Evolutionary conservation across 2,113 vertebrate genomes (phyloP).

Genomic region (Hyaena hyaena): DNA sequence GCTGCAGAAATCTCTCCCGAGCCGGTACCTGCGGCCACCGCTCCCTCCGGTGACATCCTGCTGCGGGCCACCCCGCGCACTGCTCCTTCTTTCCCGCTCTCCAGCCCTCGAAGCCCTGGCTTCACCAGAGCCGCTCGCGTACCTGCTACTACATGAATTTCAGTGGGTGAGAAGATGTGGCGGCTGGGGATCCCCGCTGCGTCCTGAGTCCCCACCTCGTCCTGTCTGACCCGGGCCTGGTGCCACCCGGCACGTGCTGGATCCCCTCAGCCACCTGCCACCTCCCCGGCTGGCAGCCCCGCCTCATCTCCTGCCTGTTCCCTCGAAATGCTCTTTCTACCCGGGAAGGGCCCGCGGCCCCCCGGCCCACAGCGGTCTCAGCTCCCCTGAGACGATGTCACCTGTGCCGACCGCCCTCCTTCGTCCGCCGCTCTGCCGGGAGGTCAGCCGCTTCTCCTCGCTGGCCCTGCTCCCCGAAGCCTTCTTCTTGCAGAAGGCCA

Average conservation of each 20-base stretch:
- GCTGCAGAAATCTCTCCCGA: conserved; percentile 53
- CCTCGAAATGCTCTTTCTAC: background rate
- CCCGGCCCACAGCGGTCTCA: conserved; percentile 60
- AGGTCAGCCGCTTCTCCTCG: background rate
- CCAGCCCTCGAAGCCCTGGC: conserved; percentile 26
- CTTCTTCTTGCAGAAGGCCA: conserved; percentile 7
- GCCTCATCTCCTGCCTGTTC: background rate
- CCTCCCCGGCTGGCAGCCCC: conserved; percentile 40
- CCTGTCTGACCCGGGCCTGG: background rate
- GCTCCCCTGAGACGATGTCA: conserved; percentile 76
- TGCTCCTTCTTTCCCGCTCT: conserved; percentile 57
- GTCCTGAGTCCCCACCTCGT: background rate
- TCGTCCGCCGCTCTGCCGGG: background rate
- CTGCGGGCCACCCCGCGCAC: background rate
- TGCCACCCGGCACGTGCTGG: background rate
- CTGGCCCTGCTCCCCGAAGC: background rate
- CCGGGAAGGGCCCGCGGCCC: background rate
- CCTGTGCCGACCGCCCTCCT: conserved; percentile 7
- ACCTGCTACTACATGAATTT: conserved; percentile 47
- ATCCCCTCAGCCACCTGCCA: background rate
- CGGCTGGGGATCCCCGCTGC: conserved; percentile 63
- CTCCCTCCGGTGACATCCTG: background rate
- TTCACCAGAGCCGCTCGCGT: background rate
- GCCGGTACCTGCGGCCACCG: background rate
- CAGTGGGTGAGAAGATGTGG: conserved; percentile 71